Base-by-base conservation (phyloP, 2,113 vertebrate genomes). In the Neopipo cinnamomea region DNA sequence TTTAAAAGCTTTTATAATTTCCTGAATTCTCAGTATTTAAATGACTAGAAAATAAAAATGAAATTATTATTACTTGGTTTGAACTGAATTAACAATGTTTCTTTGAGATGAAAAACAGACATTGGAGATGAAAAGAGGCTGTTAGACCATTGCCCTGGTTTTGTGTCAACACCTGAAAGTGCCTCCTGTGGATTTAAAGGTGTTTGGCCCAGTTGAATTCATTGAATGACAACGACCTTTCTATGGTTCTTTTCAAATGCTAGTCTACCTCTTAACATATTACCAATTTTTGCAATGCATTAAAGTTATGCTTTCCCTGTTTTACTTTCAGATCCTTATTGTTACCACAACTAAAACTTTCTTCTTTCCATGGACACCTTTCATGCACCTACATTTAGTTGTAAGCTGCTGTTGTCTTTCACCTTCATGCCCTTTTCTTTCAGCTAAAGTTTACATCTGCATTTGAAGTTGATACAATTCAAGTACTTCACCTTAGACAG, bases 361-460 rank as follows among this genome's bases (percentile, higher is more conserved):
- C 14, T 65, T 35, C 13, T 79, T 80, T 71, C 27, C 52, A 37
- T 11, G 16, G 52, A 53, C n/a, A 31, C 24, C 22, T 14, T 56
- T 73, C 31, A 35, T 4, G 10, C 9, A 47, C 25, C 20, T 42
- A 31, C 1, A 1, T 1, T 28, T 27, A 76, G 14, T 4, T 49
- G 55, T 8, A 77, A 93, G 24, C 12, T 17, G 52, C 21, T 61
- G 14, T 4, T 61, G 35, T 55, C 37, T 53, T 56, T 56, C 59
- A 70, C 39, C 44, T 56, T 68, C 24, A 44, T 0, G 1, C 21
- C 31, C 37, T 80, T 58, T 80, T 35, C 27, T 68, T 88, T 78
- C 41, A 65, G 20, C 22, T 66, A 4, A 56, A 62, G 41, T 85
- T 93, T 59, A 91, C 23, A 11, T 47, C 35, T 59, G 33, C 41